Conservation (phyloP, 2,113 vertebrate species). For the Oncorhynchus kisutch region DNA sequence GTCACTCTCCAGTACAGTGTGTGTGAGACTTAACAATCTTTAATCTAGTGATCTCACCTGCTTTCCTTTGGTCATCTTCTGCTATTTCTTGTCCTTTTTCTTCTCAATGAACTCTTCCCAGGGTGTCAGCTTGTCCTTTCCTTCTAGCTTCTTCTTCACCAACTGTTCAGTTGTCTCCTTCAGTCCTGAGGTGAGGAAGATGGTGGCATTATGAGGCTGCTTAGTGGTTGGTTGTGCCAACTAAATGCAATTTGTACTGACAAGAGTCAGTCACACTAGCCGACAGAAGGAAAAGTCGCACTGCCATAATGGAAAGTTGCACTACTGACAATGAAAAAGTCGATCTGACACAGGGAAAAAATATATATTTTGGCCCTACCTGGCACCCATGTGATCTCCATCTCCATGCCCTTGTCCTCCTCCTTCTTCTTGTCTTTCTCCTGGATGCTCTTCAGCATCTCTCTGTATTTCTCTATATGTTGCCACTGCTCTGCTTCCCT, state of each 20-base stretch:
- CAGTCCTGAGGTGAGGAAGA: slow-evolving; percentile 74
- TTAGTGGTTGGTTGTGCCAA: too few species aligned
- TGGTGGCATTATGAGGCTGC: too few species aligned
- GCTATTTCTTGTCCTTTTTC: slow-evolving; percentile 86
- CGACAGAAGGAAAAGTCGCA: too few species aligned
- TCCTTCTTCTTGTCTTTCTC: slow-evolving; percentile 82
- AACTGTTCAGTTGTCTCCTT: slow-evolving; percentile 91
- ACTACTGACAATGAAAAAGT: too few species aligned
- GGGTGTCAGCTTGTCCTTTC: slow-evolving; percentile 80
- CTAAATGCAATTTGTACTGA: too few species aligned
- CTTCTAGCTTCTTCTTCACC: slow-evolving; percentile 88
- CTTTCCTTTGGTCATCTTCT: slow-evolving; percentile 74
- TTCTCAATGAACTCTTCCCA: slow-evolving; percentile 93
- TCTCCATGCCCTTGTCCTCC: slow-evolving; percentile 86
- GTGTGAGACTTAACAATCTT: background rate
- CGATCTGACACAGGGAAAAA: background rate
- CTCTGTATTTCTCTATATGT: slow-evolving; percentile 89
- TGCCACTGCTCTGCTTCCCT: slow-evolving; percentile 68
- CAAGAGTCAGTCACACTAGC: too few species aligned
- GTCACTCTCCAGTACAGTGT: background rate
- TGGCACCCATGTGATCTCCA: slow-evolving; percentile 98
- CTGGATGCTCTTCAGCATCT: slow-evolving; percentile 83
- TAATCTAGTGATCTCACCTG: slow-evolving; percentile 47
- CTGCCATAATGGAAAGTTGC: background rate
- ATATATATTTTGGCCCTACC: slow-evolving; percentile 68